Percentiles rank a stretch among this genome's conserved stretches.
These are phyloP conservation scores for Plagodis dolabraria DNA, from an alignment of 2,888 invertebrate species.

Conservation along the genomic window DNA sequence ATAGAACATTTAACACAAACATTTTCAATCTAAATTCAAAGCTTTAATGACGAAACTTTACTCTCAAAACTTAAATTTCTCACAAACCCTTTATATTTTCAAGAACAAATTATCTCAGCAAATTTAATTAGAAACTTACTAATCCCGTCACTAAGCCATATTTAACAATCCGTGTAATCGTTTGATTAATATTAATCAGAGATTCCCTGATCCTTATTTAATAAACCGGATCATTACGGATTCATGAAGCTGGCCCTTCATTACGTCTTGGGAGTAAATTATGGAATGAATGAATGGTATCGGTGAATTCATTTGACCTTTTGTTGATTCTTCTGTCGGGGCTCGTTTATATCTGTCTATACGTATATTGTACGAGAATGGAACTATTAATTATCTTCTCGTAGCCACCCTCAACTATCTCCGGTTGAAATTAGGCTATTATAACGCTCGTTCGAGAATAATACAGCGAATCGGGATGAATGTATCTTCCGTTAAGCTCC, in stretches of 20 bases:
- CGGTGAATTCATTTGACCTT: constrained; percentile 6
- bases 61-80: background rate
- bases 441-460: no score
- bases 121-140: constrained; percentile 15
- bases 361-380: no score
- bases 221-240: constrained; percentile 28
- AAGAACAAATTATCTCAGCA: constrained; percentile 6
- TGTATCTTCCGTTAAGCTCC: no score
- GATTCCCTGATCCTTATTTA: constrained; percentile 25
- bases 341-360: no score
- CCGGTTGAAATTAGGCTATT: no score
- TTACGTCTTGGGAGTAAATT: constrained; percentile 21
- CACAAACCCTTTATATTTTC: background rate
- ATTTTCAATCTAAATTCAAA: background rate
- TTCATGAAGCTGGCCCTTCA: constrained; percentile 31
- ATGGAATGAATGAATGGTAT: constrained; percentile 18
- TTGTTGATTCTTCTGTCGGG: constrained; percentile 1
- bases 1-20: background rate
- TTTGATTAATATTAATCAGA: constrained; percentile 22
- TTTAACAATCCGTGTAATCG: constrained; percentile 24
- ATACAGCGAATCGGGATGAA: no score
- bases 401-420: no score
- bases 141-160: constrained; percentile 11
- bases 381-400: no score
- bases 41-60: background rate